Evolutionary conservation across 2,888 invertebrate genomes (phyloP).

Genomic region (Nasonia oneida): DNA sequence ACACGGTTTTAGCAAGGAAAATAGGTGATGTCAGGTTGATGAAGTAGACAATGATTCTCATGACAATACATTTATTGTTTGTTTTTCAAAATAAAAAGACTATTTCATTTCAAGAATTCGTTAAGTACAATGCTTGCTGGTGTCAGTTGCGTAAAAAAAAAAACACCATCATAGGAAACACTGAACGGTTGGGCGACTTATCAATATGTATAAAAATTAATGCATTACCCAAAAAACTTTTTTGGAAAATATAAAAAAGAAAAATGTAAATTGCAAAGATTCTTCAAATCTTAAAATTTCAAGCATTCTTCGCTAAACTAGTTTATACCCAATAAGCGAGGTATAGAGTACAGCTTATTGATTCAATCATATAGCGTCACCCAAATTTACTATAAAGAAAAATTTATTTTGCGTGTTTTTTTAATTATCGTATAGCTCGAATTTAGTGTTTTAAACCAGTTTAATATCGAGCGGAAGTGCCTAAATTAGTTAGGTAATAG

Average conservation of each 20-base stretch:
- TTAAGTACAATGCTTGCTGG: conserved; percentile 40
- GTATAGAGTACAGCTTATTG: conserved; percentile 10
- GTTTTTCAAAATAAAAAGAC: conserved; percentile 51
- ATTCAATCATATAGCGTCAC: neutral
- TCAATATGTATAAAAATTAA: neutral
- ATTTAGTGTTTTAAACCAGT: conserved; percentile 10
- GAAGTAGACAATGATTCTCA: conserved; percentile 27
- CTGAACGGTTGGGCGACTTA: conserved; percentile 14
- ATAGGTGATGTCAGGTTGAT: conserved; percentile 24
- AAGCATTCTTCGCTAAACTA: conserved; percentile 17
- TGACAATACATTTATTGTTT: conserved; percentile 47
- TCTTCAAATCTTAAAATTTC: neutral
- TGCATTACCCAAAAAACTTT: neutral
- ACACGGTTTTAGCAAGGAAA: neutral
- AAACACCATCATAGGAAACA: neutral
- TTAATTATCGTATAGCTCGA: neutral
- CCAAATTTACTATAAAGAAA: conserved; percentile 12
- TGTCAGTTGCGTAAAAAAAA: conserved; percentile 29
- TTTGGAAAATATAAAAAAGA: conserved; percentile 13
- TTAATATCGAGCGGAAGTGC: conserved; percentile 2
- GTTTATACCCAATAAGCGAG: conserved; percentile 9
- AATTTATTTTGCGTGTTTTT: neutral
- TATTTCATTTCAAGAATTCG: conserved; percentile 31
- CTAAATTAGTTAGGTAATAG: conserved; percentile 26
- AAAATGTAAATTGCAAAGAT: neutral